Percentiles rank a stretch among this genome's conserved stretches.
Evolutionary conservation across 2,888 invertebrate species (phyloP).

Genomic region (Patella depressa): DNA sequence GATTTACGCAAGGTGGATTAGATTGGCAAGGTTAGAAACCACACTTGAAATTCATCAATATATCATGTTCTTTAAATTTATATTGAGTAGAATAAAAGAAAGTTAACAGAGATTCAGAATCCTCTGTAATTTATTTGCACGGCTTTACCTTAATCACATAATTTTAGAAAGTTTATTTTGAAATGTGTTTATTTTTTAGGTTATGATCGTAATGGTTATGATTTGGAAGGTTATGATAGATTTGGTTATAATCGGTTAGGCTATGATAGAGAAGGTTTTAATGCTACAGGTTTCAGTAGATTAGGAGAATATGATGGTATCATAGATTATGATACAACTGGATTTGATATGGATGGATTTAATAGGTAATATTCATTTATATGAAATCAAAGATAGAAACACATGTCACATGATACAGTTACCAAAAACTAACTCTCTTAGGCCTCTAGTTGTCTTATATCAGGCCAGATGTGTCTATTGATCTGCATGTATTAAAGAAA

Average conservation of each 20-base stretch:
- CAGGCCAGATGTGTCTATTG: no score
- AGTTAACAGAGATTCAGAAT: no score
- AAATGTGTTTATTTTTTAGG: conserved; percentile 41
- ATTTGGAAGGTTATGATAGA: conserved; percentile 55
- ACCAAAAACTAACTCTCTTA: not conserved
- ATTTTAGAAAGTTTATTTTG: no score
- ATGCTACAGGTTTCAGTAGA: conserved; percentile 59
- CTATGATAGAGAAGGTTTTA: conserved; percentile 61
- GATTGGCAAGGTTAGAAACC: conserved; percentile 60
- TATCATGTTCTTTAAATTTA: not conserved
- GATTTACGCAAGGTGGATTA: conserved; percentile 52
- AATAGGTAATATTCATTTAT: conserved; percentile 52
- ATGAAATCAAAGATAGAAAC: not conserved
- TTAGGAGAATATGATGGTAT: conserved; percentile 66
- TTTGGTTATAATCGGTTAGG: conserved; percentile 63
- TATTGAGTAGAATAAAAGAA: not conserved
- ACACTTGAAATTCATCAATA: not conserved
- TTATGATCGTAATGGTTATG: conserved; percentile 61
- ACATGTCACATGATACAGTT: not conserved
- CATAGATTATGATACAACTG: conserved; percentile 58
- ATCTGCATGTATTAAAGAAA: no score
- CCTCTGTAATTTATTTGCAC: no score
- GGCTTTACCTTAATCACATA: no score
- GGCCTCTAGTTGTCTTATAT: not conserved
- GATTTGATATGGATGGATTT: conserved; percentile 64